These are phyloP conservation scores for Ursus arctos DNA, from an alignment of 2,113 vertebrate genomes.

Conservation along the genomic window DNA sequence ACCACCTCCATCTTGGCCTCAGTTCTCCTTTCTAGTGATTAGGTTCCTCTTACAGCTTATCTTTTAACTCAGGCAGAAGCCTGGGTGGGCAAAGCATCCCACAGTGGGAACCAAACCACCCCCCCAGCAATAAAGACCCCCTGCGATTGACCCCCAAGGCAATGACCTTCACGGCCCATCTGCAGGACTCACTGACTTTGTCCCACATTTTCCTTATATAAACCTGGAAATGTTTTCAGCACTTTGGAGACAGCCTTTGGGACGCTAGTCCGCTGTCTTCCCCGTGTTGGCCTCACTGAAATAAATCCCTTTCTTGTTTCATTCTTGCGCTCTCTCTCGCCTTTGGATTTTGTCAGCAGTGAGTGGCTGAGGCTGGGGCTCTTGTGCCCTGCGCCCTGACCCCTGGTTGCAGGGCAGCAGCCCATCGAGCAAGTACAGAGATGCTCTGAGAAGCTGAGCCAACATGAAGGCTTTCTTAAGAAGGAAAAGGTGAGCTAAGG, in stretches of 20 bases:
- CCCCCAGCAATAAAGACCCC: neutral
- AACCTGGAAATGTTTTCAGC: neutral
- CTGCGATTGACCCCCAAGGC: neutral
- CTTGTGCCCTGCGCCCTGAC: neutral
- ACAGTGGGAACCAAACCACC: neutral
- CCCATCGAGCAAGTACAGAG: neutral
- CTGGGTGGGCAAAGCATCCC: neutral
- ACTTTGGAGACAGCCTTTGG: neutral
- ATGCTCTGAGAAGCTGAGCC: neutral
- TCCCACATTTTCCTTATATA: neutral
- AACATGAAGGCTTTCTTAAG: neutral
- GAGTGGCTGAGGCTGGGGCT: neutral
- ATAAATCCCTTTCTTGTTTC: neutral
- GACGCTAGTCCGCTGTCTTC: neutral
- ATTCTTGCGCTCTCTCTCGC: neutral
- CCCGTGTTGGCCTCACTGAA: neutral
- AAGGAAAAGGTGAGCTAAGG: neutral
- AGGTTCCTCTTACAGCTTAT: neutral
- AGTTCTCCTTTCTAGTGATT: neutral
- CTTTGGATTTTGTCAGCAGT: neutral
- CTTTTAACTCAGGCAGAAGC: neutral
- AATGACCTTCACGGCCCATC: neutral
- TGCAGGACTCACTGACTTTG: neutral
- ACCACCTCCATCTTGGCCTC: neutral
- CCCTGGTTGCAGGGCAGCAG: neutral